Conservation (phyloP, 2,113 vertebrate genomes). For the Elanus axillaris region DNA sequence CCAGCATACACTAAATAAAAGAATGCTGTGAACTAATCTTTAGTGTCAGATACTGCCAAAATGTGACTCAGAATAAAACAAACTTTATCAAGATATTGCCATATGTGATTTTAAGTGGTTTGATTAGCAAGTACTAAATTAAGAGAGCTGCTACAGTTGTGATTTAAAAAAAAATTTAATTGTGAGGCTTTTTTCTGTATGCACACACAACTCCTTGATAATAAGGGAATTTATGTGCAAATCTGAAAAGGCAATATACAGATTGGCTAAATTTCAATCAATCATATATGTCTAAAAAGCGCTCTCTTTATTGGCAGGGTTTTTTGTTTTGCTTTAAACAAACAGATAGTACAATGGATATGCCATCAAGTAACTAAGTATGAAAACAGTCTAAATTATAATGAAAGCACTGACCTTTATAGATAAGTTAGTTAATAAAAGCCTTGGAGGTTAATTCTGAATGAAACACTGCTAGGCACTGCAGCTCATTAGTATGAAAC, state of each 20-base stretch:
- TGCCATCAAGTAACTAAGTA: neutral
- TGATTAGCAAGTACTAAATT: neutral
- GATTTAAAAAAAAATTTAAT: neutral
- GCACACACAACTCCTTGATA: neutral
- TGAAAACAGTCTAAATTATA: neutral
- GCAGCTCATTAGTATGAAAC: constrained; percentile 12
- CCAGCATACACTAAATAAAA: neutral
- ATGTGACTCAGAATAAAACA: neutral
- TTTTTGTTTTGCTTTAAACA: neutral
- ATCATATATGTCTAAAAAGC: neutral
- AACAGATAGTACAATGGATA: neutral
- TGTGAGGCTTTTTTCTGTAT: neutral
- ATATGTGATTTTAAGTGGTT: neutral
- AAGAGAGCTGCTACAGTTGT: neutral
- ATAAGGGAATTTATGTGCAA: neutral
- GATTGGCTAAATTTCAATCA: neutral
- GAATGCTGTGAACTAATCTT: neutral
- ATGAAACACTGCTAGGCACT: neutral
- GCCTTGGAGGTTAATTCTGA: constrained; percentile 39
- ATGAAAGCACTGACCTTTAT: constrained; percentile 19
- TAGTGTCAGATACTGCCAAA: neutral
- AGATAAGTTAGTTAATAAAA: constrained; percentile 1
- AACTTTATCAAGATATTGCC: neutral
- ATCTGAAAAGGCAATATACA: neutral
- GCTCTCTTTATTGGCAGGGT: neutral